Conservation (phyloP, 2,797 vertebrate genomes). For the Mormyrus proboscirostris region DNA sequence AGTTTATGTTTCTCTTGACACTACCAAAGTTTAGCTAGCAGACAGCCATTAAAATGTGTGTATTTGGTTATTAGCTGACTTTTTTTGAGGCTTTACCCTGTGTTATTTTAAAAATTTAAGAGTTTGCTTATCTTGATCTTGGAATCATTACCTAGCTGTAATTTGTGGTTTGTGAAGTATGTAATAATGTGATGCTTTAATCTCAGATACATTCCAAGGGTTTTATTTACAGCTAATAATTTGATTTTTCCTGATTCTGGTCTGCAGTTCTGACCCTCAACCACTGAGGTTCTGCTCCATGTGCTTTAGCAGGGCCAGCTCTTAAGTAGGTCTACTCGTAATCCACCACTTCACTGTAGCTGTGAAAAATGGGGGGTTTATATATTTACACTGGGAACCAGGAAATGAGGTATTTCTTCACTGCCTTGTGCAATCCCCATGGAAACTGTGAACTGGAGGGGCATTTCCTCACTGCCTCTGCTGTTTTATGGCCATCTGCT, state of each 20-base stretch:
- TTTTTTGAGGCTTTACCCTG: background rate
- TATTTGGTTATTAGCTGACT: background rate
- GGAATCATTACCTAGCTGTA: background rate
- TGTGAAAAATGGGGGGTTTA: conserved; percentile 22
- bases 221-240: background rate
- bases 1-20: background rate
- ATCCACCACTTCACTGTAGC: background rate
- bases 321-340: conserved; percentile 22
- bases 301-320: conserved; percentile 11
- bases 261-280: background rate
- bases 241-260: background rate
- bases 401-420: conserved; percentile 41
- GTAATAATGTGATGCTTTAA: background rate
- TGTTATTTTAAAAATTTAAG: background rate
- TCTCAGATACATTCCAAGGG: background rate
- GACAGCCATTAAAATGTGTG: background rate
- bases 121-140: background rate
- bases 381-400: conserved; percentile 47
- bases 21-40: background rate
- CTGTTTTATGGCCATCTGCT: conserved; percentile 27
- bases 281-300: background rate
- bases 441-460: conserved; percentile 38
- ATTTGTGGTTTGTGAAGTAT: background rate
- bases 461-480: conserved; percentile 44
- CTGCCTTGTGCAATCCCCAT: conserved; percentile 29